Conservation (phyloP, 2,113 vertebrate genomes). For the Zapornia atra region DNA sequence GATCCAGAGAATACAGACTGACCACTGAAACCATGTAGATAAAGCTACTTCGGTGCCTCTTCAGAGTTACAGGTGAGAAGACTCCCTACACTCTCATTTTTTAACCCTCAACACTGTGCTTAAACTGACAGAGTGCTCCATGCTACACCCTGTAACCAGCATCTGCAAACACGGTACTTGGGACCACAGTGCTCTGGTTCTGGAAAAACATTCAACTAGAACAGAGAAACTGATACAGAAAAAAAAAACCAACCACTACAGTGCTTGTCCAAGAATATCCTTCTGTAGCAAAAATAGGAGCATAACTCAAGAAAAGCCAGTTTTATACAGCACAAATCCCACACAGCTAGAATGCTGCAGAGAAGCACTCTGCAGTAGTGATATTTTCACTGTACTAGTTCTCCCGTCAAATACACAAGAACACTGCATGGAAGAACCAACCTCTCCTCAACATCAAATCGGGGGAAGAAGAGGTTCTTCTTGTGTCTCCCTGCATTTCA, state of each 20-base stretch:
- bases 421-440: not conserved
- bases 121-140: no score
- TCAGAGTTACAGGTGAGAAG: not conserved
- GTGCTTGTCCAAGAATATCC: not conserved
- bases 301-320: not conserved
- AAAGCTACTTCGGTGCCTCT: not conserved
- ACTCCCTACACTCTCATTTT: not conserved
- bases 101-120: not conserved
- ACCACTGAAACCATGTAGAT: not conserved
- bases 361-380: fast-evolving
- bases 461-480: not conserved
- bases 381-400: not conserved
- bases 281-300: not conserved
- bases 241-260: no score
- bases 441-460: not conserved
- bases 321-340: not conserved
- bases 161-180: not conserved
- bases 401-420: not conserved
- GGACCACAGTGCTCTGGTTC: not conserved
- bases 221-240: not conserved
- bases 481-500: not conserved
- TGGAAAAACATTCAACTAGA: not conserved
- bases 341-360: no score
- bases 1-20: not conserved
- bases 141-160: no score